Conservation (phyloP, 2,888 invertebrate species). For the Stictocephala bisonia region DNA sequence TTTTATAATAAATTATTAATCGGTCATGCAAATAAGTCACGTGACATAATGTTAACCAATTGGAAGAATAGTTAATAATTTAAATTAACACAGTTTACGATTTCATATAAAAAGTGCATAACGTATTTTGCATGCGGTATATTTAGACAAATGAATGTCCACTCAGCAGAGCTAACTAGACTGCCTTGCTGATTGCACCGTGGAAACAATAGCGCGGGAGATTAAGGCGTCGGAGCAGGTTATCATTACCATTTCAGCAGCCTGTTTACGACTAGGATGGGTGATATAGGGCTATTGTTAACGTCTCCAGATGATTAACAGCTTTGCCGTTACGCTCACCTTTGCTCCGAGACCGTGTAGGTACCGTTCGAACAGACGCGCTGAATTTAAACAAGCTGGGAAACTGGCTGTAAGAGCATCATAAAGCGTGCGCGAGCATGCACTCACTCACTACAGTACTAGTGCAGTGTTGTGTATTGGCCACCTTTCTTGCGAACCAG, state of each 20-base stretch:
- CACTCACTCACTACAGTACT: not conserved
- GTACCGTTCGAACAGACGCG: slow-evolving; percentile 27
- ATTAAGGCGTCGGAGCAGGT: slow-evolving; percentile 18
- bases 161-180: too few relatives aligned
- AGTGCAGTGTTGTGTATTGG: slow-evolving; percentile 13
- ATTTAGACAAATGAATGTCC: too few relatives aligned
- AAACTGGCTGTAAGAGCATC: slow-evolving; percentile 10
- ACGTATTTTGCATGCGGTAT: too few relatives aligned
- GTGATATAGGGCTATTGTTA: slow-evolving; percentile 37
- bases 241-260: slow-evolving; percentile 27
- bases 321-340: slow-evolving; percentile 30
- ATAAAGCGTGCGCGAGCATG: slow-evolving; percentile 20
- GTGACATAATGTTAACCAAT: too few relatives aligned
- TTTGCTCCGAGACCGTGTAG: slow-evolving; percentile 17
- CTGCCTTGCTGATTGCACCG: too few relatives aligned
- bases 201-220: too few relatives aligned
- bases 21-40: too few relatives aligned
- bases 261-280: slow-evolving; percentile 20
- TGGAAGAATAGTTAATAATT: too few relatives aligned
- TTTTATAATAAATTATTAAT: too few relatives aligned
- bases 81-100: too few relatives aligned
- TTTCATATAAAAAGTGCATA: too few relatives aligned
- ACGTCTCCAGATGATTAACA: slow-evolving; percentile 33
- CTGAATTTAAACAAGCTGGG: slow-evolving; percentile 22
- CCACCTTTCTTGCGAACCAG: not conserved